Percentiles rank a stretch among this genome's conserved stretches.
Evolutionary conservation across 1,140 invertebrate genomes (phyloP).

Genomic region (Pectinophora gossypiella): DNA sequence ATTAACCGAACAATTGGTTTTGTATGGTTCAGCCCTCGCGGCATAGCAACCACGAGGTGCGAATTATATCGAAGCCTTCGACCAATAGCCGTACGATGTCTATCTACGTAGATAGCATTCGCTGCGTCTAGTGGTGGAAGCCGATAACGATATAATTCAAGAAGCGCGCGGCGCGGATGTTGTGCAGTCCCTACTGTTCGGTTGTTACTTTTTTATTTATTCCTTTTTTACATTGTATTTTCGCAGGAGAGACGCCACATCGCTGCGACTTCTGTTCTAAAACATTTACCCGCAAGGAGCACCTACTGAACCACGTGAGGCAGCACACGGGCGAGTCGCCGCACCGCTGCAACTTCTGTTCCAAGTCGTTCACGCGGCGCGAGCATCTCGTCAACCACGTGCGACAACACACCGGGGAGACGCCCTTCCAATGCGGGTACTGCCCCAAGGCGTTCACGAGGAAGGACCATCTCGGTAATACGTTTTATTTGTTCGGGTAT

Average conservation of each 20-base stretch:
- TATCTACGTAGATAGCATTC: no score
- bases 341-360: constrained; percentile 87
- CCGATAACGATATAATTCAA: no score
- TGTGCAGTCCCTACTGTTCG: neutral
- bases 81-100: no score
- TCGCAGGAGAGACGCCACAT: constrained; percentile 87
- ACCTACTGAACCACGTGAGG: constrained; percentile 87
- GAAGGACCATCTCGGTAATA: constrained; percentile 85
- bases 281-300: constrained; percentile 89
- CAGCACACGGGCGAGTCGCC: constrained; percentile 90
- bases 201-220: neutral
- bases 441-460: constrained; percentile 90
- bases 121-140: no score
- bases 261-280: constrained; percentile 90
- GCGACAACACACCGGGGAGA: constrained; percentile 91
- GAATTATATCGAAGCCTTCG: no score
- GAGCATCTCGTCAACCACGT: constrained; percentile 89
- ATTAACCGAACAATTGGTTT: no score
- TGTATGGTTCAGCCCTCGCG: no score
- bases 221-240: no score
- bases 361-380: constrained; percentile 88
- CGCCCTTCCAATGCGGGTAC: constrained; percentile 89
- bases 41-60: no score
- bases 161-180: no score
- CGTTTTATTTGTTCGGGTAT: no score